Conservation (phyloP, 2,113 vertebrate genomes). For the Lipophrys pholis region DNA sequence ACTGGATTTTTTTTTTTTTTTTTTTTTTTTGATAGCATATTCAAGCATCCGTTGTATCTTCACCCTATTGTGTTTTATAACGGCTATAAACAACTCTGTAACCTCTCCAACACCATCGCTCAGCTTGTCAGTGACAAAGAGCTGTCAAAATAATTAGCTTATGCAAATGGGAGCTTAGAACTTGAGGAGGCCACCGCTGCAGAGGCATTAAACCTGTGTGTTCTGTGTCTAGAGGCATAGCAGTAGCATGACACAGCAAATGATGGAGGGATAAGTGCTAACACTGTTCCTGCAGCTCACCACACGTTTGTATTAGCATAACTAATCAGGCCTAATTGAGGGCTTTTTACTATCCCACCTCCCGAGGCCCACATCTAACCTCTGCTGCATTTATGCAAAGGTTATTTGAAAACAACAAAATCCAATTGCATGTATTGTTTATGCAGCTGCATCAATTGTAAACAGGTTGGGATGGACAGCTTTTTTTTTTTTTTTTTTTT, state of each 20-base stretch:
- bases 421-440: conserved; percentile 55
- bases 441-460: conserved; percentile 38
- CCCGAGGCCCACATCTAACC: conserved; percentile 67
- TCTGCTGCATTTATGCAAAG: conserved; percentile 74
- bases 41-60: neutral
- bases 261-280: conserved; percentile 54
- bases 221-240: conserved; percentile 35
- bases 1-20: neutral
- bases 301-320: conserved; percentile 75
- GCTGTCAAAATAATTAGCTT: conserved; percentile 69
- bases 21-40: neutral
- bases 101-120: conserved; percentile 42
- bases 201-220: conserved; percentile 42
- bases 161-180: conserved; percentile 52
- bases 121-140: conserved; percentile 22
- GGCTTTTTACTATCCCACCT: conserved; percentile 57
- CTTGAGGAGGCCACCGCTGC: conserved; percentile 31
- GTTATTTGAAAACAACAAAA: conserved; percentile 73
- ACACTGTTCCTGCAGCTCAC: conserved; percentile 60
- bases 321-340: conserved; percentile 82
- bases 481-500: neutral
- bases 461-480: conserved; percentile 27
- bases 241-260: conserved; percentile 54
- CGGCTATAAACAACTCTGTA: conserved; percentile 20
- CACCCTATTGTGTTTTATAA: neutral